phyloP scores from a whole-genome alignment of 92 coral and sea anemone species.

The Nematostella vectensis region DNA sequence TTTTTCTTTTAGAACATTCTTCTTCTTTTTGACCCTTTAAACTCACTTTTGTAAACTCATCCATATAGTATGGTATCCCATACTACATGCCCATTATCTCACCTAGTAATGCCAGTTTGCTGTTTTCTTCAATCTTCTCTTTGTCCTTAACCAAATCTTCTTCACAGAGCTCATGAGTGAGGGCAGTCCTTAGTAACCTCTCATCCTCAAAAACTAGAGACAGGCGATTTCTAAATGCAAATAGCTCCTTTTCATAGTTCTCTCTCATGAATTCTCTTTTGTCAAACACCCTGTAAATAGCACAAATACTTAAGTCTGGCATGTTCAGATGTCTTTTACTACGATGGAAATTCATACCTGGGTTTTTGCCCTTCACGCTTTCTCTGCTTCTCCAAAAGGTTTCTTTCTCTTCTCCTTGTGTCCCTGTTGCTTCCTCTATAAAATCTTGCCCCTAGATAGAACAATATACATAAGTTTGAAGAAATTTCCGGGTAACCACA shows the following conservation, averaged over 20 bases:
- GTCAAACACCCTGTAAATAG: constrained; percentile 65
- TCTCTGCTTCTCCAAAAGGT: constrained; percentile 56
- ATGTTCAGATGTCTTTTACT: no score
- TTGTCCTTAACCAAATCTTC: constrained; percentile 7
- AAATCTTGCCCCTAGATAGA: constrained; percentile 49
- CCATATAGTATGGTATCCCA: background rate
- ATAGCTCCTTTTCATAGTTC: constrained; percentile 81
- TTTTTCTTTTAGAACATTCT: no score
- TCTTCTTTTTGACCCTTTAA: no score
- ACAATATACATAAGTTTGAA: no score
- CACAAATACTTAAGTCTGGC: constrained; percentile 31
- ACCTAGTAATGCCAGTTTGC: constrained; percentile 80
- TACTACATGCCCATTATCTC: background rate
- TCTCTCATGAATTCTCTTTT: constrained; percentile 60
- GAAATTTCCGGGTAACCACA: no score
- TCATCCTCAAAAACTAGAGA: constrained; percentile 52
- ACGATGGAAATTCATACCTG: no score
- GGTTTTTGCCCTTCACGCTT: constrained; percentile 47
- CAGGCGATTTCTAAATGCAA: constrained; percentile 79
- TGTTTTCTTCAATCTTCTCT: constrained; percentile 35
- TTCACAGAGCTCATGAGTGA: constrained; percentile 58
- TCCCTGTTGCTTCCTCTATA: constrained; percentile 93
- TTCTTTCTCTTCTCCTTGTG: constrained; percentile 80
- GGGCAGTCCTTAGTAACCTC: constrained; percentile 37
- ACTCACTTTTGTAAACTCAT: no score